A percentile compares a stretch with the other conserved stretches of the same genome.
Evolutionary conservation across 2,797 vertebrate species (phyloP).

Genomic region (Trichosurus vulpecula): DNA sequence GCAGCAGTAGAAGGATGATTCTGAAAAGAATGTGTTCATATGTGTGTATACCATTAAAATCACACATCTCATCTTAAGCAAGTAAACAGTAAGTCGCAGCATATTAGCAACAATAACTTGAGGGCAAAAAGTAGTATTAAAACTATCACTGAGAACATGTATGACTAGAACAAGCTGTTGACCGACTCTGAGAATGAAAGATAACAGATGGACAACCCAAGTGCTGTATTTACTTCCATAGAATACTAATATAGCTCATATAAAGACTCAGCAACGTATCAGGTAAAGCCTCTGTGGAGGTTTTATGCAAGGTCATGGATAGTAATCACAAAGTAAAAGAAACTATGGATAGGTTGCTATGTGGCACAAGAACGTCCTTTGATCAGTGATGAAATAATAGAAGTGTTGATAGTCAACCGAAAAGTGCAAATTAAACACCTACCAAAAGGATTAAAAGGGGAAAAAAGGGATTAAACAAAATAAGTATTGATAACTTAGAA

Average conservation of each 20-base stretch:
- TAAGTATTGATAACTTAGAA: not conserved
- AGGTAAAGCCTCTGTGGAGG: no score
- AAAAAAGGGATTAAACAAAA: not conserved
- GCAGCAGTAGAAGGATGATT: not conserved
- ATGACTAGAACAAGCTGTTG: not conserved
- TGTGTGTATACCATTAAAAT: not conserved
- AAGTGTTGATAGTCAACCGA: not conserved
- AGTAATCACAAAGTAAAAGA: not conserved
- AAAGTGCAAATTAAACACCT: not conserved
- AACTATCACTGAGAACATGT: not conserved
- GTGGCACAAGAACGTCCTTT: not conserved
- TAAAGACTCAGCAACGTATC: not conserved
- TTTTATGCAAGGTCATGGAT: not conserved
- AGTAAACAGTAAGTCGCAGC: not conserved
- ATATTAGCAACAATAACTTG: not conserved
- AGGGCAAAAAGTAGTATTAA: not conserved
- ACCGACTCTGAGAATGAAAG: not conserved
- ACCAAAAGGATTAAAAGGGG: not conserved
- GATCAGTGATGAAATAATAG: not conserved
- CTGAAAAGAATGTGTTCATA: not conserved
- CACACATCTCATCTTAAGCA: not conserved
- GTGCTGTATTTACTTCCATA: not conserved
- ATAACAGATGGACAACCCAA: not conserved
- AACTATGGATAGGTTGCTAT: not conserved
- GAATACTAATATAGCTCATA: not conserved